Evolutionary conservation across 1,140 invertebrate species (phyloP).

Genomic region (Aricia agestis): DNA sequence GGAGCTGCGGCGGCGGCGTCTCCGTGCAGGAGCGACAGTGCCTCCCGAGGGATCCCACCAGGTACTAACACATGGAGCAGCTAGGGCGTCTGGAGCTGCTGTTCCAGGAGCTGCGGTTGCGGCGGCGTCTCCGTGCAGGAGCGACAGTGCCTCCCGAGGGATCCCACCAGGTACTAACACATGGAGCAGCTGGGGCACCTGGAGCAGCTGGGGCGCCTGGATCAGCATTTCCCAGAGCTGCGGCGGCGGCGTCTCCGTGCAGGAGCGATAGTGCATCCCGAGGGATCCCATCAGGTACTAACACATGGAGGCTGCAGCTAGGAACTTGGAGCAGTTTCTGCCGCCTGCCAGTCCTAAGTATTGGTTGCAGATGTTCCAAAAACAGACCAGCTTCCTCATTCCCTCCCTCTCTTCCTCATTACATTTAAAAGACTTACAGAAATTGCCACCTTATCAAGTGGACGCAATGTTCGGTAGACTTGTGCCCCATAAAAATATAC

Average conservation of each 20-base stretch:
- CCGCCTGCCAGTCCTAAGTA: too few species aligned
- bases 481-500: too few species aligned
- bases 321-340: too few species aligned
- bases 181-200: slow-evolving; percentile 36
- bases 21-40: slow-evolving; percentile 77
- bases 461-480: too few species aligned
- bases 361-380: too few species aligned
- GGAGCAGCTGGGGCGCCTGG: slow-evolving; percentile 78
- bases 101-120: slow-evolving; percentile 77
- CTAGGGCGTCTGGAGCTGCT: slow-evolving; percentile 43
- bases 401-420: too few species aligned
- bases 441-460: too few species aligned
- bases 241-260: slow-evolving; percentile 78
- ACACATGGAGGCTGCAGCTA: too few species aligned
- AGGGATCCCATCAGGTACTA: slow-evolving; percentile 56
- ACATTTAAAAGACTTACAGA: too few species aligned
- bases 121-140: slow-evolving; percentile 78
- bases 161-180: slow-evolving; percentile 48
- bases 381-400: too few species aligned
- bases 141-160: slow-evolving; percentile 72
- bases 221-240: slow-evolving; percentile 76
- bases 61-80: slow-evolving; percentile 31
- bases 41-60: slow-evolving; percentile 61
- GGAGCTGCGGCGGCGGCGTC: slow-evolving; percentile 78
- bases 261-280: slow-evolving; percentile 75